Evolutionary conservation across 2,113 vertebrate genomes (phyloP).

Genomic region (Cyprinodon variegatus): DNA sequence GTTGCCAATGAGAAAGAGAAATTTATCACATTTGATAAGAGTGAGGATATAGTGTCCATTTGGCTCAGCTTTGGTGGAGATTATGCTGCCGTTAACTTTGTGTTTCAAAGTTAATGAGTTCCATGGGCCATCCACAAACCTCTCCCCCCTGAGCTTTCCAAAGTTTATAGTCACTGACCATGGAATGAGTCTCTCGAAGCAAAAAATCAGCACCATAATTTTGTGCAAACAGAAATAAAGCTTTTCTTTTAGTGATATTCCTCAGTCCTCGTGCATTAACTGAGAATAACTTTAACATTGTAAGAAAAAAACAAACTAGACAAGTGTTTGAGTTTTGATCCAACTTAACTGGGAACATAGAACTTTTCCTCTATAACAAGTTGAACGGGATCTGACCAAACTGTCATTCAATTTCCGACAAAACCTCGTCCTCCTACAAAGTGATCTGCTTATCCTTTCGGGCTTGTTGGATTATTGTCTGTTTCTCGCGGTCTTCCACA

Average conservation of each 20-base stretch:
- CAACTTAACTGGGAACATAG: neutral
- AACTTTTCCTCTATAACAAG: neutral
- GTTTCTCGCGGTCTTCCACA: neutral
- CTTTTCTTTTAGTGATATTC: neutral
- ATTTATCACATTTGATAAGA: neutral
- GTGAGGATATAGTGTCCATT: too few relatives aligned
- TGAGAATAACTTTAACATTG: slow-evolving; percentile 2
- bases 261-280: neutral
- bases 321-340: neutral
- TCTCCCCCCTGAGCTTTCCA: slow-evolving; percentile 1
- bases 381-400: neutral
- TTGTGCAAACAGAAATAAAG: neutral
- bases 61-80: neutral
- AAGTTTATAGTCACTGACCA: neutral
- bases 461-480: neutral
- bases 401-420: neutral
- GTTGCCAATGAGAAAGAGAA: neutral
- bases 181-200: too few relatives aligned
- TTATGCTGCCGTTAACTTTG: neutral
- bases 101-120: neutral
- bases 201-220: neutral
- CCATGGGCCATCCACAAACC: neutral
- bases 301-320: neutral
- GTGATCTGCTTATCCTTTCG: neutral
- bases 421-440: neutral